A percentile compares a stretch with the other conserved stretches of the same genome.
Evolutionary conservation across 2,888 invertebrate genomes (phyloP).

Genomic region (Prosapia bicincta): DNA sequence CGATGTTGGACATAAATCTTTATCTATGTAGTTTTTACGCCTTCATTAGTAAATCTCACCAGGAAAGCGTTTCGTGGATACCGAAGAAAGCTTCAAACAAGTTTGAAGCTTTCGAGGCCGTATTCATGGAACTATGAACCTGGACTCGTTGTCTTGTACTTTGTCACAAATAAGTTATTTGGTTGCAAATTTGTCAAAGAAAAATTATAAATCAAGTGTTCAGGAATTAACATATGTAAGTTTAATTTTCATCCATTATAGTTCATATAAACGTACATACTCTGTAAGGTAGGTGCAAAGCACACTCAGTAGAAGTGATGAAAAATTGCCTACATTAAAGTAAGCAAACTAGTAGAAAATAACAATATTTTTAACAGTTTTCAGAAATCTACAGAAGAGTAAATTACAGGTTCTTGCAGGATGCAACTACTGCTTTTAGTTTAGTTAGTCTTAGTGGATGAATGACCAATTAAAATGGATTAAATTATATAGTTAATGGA

Average conservation of each 20-base stretch:
- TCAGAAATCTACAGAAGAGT: too few species aligned
- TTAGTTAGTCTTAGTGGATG: too few species aligned
- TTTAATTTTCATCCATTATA: conserved; percentile 35
- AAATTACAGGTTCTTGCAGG: too few species aligned
- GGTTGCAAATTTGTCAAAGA: conserved; percentile 92
- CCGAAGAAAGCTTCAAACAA: conserved; percentile 87
- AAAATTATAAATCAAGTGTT: conserved; percentile 88
- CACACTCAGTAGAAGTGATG: too few species aligned
- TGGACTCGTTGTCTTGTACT: conserved; percentile 98
- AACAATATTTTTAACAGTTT: too few species aligned
- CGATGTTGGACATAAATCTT: conserved; percentile 52
- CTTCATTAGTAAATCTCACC: conserved; percentile 47
- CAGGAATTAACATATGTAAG: conserved; percentile 88
- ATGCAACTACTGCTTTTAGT: too few species aligned
- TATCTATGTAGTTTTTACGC: conserved; percentile 51
- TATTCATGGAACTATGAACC: conserved; percentile 96
- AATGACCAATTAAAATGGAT: too few species aligned
- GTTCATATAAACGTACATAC: neutral
- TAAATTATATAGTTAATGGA: too few species aligned
- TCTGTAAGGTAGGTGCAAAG: too few species aligned
- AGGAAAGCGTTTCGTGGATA: conserved; percentile 63
- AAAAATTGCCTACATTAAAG: too few species aligned
- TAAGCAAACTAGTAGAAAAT: too few species aligned
- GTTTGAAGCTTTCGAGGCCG: conserved; percentile 94
- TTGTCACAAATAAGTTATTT: conserved; percentile 98